phyloP scores from a whole-genome alignment of 2,113 vertebrate genomes.

The Furnarius figulus region DNA sequence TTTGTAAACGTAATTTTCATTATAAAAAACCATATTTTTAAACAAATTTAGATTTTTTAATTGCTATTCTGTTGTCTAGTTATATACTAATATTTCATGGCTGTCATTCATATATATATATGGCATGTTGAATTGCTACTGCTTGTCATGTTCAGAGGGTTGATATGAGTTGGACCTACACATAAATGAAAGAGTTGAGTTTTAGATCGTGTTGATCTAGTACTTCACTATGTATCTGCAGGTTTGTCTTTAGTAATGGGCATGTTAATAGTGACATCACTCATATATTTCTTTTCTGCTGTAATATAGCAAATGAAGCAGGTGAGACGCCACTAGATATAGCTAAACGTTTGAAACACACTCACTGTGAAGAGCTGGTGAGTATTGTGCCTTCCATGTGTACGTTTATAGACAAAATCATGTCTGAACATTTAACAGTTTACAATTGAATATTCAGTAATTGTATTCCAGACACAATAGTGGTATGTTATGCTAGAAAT shows the following conservation, averaged over 20 bases:
- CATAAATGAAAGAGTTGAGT: neutral
- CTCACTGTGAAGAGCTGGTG: conserved; percentile 93
- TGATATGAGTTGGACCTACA: neutral
- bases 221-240: neutral
- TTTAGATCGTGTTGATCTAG: neutral
- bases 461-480: neutral
- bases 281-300: conserved; percentile 16
- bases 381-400: conserved; percentile 18
- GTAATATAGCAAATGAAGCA: conserved; percentile 85
- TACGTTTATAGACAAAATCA: neutral
- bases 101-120: neutral
- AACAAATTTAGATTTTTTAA: neutral
- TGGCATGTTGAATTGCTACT: neutral
- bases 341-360: conserved; percentile 86
- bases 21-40: neutral
- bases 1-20: neutral
- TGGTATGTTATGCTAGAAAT: neutral
- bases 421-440: neutral
- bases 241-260: neutral
- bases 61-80: neutral
- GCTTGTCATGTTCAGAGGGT: neutral
- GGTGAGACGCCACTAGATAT: conserved; percentile 92
- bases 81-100: neutral
- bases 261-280: neutral
- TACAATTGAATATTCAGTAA: neutral